Evolutionary conservation across 2,888 invertebrate genomes (phyloP).

Genomic region (Himalopsyche kuldschensis): DNA sequence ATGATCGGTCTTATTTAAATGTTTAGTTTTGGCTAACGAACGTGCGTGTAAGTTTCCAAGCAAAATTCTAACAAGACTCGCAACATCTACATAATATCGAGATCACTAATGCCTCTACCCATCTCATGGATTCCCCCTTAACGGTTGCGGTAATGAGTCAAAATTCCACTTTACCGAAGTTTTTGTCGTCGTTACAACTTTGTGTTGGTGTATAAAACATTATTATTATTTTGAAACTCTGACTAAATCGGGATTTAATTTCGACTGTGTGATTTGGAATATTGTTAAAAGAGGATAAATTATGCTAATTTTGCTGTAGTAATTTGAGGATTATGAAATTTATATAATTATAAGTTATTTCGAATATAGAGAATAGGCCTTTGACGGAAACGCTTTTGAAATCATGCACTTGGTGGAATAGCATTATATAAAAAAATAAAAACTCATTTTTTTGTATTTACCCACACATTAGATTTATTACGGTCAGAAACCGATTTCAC

Average conservation of each 20-base stretch:
- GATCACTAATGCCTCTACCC: neutral
- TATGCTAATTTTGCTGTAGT: no score
- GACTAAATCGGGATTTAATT: neutral
- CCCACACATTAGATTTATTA: no score
- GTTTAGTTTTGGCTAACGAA: neutral
- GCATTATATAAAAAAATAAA: no score
- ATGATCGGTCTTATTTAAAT: neutral
- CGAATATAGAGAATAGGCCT: no score
- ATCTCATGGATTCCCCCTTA: neutral
- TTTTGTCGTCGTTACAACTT: neutral
- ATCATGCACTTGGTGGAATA: no score
- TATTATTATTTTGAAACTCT: neutral
- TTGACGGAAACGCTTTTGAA: no score
- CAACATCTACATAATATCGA: neutral
- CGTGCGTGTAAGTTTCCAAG: neutral
- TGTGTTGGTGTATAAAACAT: no score
- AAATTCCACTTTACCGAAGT: neutral
- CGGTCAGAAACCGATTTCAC: no score
- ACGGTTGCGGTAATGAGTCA: neutral
- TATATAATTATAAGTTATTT: no score
- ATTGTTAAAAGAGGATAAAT: no score
- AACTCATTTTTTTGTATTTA: no score
- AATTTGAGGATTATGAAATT: no score
- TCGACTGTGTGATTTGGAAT: neutral
- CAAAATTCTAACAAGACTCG: neutral